A percentile compares a stretch with the other conserved stretches of the same genome.
Conservation (phyloP, 2,888 invertebrate species). For the Ichneumoninae sp. region DNA sequence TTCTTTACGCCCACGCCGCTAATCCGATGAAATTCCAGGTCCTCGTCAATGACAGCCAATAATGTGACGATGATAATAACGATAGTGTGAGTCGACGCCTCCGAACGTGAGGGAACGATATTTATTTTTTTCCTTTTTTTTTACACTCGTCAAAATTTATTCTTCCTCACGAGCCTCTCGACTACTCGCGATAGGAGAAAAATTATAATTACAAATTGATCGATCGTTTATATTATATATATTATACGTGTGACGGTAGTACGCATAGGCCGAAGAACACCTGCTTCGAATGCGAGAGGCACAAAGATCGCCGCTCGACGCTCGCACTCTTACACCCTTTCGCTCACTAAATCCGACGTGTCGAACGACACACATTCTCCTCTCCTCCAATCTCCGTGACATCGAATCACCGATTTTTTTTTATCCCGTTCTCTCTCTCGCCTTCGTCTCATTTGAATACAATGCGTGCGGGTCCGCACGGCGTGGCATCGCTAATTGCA, state of each 20-base stretch:
- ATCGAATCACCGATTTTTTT: constrained; percentile 67
- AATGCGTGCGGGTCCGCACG: constrained; percentile 72
- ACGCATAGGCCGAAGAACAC: constrained; percentile 31
- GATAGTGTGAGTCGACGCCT: neutral
- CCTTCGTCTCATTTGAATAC: constrained; percentile 76
- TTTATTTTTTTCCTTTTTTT: neutral
- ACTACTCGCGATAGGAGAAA: constrained; percentile 27
- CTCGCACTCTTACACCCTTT: constrained; percentile 1
- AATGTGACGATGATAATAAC: constrained; percentile 23
- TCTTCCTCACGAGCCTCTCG: constrained; percentile 28
- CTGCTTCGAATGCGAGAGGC: constrained; percentile 50
- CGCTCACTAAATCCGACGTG: constrained; percentile 59
- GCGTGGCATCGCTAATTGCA: constrained; percentile 75
- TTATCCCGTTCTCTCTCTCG: constrained; percentile 63
- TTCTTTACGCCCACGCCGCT: constrained; percentile 33
- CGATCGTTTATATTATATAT: constrained; percentile 24
- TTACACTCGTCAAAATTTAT: neutral
- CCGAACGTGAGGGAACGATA: constrained; percentile 7
- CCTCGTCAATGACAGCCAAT: constrained; percentile 15
- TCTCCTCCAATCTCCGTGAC: constrained; percentile 34
- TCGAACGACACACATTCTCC: constrained; percentile 60
- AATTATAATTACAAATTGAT: constrained; percentile 58
- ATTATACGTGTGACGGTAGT: neutral
- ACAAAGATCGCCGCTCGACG: constrained; percentile 39
- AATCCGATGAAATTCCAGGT: constrained; percentile 52